Percentiles rank a stretch among this genome's conserved stretches.
phyloP scores from a whole-genome alignment of 1,140 invertebrate species.

The Drosophila hydei region DNA sequence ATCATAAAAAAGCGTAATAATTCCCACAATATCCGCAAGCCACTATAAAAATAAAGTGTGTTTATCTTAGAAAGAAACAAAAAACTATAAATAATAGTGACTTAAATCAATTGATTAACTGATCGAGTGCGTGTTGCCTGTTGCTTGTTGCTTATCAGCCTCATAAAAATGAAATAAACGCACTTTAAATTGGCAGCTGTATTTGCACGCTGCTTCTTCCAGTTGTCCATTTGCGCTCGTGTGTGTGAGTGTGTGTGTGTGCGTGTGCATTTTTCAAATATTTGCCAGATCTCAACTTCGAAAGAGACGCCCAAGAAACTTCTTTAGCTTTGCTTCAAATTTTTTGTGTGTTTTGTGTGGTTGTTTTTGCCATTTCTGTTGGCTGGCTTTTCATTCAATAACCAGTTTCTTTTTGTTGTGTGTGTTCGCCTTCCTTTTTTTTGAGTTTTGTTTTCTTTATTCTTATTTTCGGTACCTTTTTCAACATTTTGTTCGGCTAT shows the following conservation, averaged over 20 bases:
- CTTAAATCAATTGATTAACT: constrained; percentile 27
- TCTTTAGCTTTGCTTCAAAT: constrained; percentile 55
- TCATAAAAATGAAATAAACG: constrained; percentile 1
- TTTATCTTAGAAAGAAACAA: constrained; percentile 25
- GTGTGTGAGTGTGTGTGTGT: constrained; percentile 29
- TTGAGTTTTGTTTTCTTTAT: constrained; percentile 8
- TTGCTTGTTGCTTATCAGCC: constrained; percentile 11
- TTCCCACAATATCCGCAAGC: constrained; percentile 13
- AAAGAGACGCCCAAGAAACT: constrained; percentile 61
- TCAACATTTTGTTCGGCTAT: constrained; percentile 24
- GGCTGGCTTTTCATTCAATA: constrained; percentile 80
- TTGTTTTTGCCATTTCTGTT: constrained; percentile 66
- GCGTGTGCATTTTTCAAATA: constrained; percentile 72
- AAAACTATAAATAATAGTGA: constrained; percentile 28
- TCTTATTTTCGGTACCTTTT: constrained; percentile 22
- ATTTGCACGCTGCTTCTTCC: constrained; percentile 16
- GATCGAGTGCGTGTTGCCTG: constrained; percentile 14
- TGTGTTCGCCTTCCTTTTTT: constrained; percentile 35
- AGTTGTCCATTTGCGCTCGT: constrained; percentile 37
- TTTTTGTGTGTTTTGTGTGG: constrained; percentile 49
- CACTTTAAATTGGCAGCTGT: constrained; percentile 2
- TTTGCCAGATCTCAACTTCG: constrained; percentile 42
- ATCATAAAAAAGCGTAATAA: constrained; percentile 44
- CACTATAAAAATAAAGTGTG: constrained; percentile 32
- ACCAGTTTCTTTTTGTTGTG: constrained; percentile 71